Percentiles rank a stretch among this genome's conserved stretches.
Conservation (phyloP, 2,888 invertebrate species). For the Euplexia lucipara region DNA sequence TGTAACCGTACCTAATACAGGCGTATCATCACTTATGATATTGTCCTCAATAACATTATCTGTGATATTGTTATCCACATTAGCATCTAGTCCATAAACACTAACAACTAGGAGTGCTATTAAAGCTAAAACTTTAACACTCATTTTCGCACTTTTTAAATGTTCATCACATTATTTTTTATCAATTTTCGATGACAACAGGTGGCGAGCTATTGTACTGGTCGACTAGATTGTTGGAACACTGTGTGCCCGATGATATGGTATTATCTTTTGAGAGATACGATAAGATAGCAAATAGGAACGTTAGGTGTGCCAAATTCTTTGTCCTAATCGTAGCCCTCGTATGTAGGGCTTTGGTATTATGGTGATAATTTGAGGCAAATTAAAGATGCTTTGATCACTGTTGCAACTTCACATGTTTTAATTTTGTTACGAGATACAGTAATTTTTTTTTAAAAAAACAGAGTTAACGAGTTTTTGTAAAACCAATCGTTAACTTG, state of each 20-base stretch:
- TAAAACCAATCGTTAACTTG: background rate
- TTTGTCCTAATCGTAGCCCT: slow-evolving; percentile 86
- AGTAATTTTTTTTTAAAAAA: too few species aligned
- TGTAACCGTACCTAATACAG: slow-evolving; percentile 50
- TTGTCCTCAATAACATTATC: slow-evolving; percentile 68
- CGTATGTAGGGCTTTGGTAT: slow-evolving; percentile 67
- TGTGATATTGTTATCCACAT: slow-evolving; percentile 74
- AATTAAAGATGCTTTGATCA: slow-evolving; percentile 43
- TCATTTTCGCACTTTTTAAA: slow-evolving; percentile 80
- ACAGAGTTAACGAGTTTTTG: too few species aligned
- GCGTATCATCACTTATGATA: slow-evolving; percentile 54
- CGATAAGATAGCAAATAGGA: slow-evolving; percentile 90
- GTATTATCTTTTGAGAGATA: slow-evolving; percentile 84
- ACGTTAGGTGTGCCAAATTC: slow-evolving; percentile 90
- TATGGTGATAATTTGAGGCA: slow-evolving; percentile 53
- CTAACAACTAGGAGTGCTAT: slow-evolving; percentile 79
- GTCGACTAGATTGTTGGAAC: slow-evolving; percentile 80
- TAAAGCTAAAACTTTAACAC: slow-evolving; percentile 80
- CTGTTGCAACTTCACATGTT: background rate
- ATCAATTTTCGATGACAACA: slow-evolving; percentile 79
- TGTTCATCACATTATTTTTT: slow-evolving; percentile 82
- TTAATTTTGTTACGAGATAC: background rate
- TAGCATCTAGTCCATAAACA: slow-evolving; percentile 82
- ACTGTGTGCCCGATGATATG: slow-evolving; percentile 86
- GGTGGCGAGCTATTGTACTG: slow-evolving; percentile 81